A percentile compares a stretch with the other conserved stretches of the same genome.
These are phyloP conservation scores for Scyliorhinus canicula DNA, from an alignment of 2,797 vertebrate species.

Conservation along the genomic window DNA sequence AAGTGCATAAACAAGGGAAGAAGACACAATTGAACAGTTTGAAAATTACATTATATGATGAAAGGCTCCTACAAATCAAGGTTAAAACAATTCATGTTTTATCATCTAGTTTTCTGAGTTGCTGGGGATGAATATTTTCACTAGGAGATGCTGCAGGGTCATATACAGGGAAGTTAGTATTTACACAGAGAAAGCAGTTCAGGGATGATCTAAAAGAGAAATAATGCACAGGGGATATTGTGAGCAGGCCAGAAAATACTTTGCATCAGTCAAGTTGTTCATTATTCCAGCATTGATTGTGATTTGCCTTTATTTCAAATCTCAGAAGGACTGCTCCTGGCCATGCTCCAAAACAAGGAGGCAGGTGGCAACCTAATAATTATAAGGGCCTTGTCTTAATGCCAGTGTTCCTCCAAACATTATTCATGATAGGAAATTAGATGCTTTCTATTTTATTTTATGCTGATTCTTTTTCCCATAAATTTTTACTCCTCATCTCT, in stretches of 20 bases:
- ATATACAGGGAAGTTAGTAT: background rate
- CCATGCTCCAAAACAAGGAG: background rate
- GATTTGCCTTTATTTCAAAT: background rate
- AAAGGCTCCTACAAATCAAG: background rate
- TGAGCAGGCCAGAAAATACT: background rate
- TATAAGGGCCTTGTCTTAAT: background rate
- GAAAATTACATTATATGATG: background rate
- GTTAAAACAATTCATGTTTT: background rate
- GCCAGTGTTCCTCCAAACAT: background rate
- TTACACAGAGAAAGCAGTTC: background rate
- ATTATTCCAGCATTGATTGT: no score
- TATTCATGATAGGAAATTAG: background rate
- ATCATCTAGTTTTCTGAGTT: background rate
- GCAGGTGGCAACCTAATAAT: background rate
- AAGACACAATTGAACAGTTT: background rate
- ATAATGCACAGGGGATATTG: background rate
- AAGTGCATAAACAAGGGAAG: background rate
- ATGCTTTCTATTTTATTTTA: background rate
- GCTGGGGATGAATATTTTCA: background rate
- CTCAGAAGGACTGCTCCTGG: background rate
- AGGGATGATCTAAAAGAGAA: background rate
- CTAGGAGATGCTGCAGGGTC: conserved; percentile 1
- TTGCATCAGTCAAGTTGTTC: background rate
- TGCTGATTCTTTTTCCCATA: background rate
- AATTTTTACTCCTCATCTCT: background rate